phyloP scores from a whole-genome alignment of 2,797 vertebrate genomes.

The Muscicapa comitata region DNA sequence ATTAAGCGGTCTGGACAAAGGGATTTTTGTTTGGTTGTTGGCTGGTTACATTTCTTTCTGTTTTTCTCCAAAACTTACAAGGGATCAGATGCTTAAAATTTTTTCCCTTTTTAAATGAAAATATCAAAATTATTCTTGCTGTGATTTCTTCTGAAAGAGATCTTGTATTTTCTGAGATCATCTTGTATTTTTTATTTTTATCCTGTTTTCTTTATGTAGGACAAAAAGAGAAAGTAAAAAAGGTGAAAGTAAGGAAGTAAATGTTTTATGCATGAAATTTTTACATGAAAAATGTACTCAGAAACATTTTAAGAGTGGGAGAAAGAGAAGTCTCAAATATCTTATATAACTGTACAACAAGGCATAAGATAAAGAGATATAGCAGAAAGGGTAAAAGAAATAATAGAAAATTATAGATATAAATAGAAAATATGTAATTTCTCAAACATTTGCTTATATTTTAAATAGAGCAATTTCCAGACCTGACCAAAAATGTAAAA shows the following conservation, averaged over 20 bases:
- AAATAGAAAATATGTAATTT: background rate
- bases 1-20: constrained; percentile 23
- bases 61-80: background rate
- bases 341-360: background rate
- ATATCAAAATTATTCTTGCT: background rate
- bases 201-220: background rate
- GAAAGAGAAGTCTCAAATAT: background rate
- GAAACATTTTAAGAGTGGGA: background rate
- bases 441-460: background rate
- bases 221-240: background rate
- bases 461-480: background rate
- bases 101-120: background rate
- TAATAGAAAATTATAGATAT: background rate
- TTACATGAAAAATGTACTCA: background rate
- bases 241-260: background rate
- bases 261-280: background rate
- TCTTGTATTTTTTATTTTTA: background rate
- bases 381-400: background rate
- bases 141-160: background rate
- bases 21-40: background rate
- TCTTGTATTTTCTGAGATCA: background rate
- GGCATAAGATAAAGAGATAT: background rate
- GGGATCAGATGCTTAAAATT: background rate
- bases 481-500: background rate
- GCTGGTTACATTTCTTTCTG: background rate